Evolutionary conservation across 2,797 vertebrate genomes (phyloP), one percentile per base, ranked within the genome.

Genomic region (Phoebastria nigripes): DNA sequence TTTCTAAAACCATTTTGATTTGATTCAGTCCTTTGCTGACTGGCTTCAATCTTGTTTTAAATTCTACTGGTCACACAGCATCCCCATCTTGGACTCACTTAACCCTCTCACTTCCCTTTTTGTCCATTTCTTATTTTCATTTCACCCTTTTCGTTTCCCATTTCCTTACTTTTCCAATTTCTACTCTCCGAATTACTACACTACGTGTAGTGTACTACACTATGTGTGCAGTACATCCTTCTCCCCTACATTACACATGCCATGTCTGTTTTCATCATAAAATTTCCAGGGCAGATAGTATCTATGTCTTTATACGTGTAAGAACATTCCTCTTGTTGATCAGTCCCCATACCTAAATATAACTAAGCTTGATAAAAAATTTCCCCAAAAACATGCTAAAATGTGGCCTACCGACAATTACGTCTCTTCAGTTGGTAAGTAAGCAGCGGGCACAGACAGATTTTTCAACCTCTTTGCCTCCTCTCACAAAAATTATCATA

Each of bases 151-250:
- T 61, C 11, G 47, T 67, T 87, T 82, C 10, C 6, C 1, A 25
- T 52, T 66, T 67, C 29, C 54, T 89, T 12, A 35, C 15, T 65
- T 71, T 35, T 72, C 15, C n/a, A 70, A 5, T 46, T 90, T 89
- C 54, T 41, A 3, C 28, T 37, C 19, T 52, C 29, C 1, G 7
- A 67, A 82, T 69, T 56, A 33, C n/a, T 52, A 12, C 14, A 37
- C 11, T 65, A 19, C 0, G 0, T 25, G 25, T 74, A 52, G 8
- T 66, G 11, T 22, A 22, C 46, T 47, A 21, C 46, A 47, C 46
- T 47, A 47, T 8, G 22, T 47, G 22, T 47, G 46, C 22, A 47
- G 46, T 47, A 47, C 46, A 24, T 47, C 21, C 46, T 47, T 47
- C 46, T 47, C 21, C 22, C 22, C 22, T 24, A 42, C 12, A 11